These are phyloP conservation scores for Clanis bilineata DNA, from an alignment of 2,888 invertebrate genomes.

Conservation along the genomic window DNA sequence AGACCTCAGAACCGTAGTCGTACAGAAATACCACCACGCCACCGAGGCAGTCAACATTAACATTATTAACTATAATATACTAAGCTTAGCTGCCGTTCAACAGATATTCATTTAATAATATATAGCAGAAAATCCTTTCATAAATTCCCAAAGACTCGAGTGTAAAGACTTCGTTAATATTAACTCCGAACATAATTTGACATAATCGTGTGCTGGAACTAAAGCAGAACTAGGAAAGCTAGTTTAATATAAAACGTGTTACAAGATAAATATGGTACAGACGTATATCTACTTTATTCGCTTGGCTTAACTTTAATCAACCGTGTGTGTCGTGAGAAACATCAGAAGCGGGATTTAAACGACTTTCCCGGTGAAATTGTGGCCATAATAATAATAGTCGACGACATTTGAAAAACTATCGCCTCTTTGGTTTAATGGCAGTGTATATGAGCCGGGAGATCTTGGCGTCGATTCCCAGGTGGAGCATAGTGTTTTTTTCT, in stretches of 20 bases:
- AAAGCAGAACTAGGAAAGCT: not conserved
- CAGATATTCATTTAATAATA: too few relatives aligned
- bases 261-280: not conserved
- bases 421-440: too few relatives aligned
- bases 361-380: not conserved
- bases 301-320: slow-evolving; percentile 10
- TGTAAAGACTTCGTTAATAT: not conserved
- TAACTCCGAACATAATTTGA: too few relatives aligned
- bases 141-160: not conserved
- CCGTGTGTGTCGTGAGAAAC: not conserved
- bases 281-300: slow-evolving; percentile 1
- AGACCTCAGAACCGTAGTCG: too few relatives aligned
- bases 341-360: not conserved
- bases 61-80: too few relatives aligned
- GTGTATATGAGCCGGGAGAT: too few relatives aligned
- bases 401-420: not conserved
- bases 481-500: too few relatives aligned
- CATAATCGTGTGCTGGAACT: not conserved
- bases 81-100: too few relatives aligned
- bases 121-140: not conserved
- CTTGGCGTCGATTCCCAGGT: too few relatives aligned
- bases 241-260: slow-evolving; percentile 14
- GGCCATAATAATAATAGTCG: not conserved
- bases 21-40: too few relatives aligned
- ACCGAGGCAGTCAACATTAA: too few relatives aligned